phyloP scores from a whole-genome alignment of 2,888 invertebrate genomes.

The Orthosia gothica region DNA sequence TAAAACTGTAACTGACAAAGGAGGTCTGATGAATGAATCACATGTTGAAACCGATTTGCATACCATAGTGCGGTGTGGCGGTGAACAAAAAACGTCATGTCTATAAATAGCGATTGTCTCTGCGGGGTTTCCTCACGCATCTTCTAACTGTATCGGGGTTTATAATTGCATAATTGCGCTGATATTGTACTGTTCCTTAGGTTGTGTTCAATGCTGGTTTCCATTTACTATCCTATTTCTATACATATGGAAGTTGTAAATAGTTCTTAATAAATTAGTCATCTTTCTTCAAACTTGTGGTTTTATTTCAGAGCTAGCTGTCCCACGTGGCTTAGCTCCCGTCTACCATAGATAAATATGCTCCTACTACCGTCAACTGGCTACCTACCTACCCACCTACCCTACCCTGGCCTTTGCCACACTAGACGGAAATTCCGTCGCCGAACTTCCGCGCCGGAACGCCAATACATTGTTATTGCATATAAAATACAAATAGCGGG shows the following conservation, averaged over 20 bases:
- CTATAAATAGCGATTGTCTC: constrained; percentile 40
- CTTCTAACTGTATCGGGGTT: constrained; percentile 29
- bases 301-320: constrained; percentile 49
- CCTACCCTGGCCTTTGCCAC: too few species aligned
- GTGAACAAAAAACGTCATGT: constrained; percentile 12
- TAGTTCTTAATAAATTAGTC: constrained; percentile 79
- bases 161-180: constrained; percentile 54
- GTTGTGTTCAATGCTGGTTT: constrained; percentile 64
- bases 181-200: constrained; percentile 61
- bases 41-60: constrained; percentile 27
- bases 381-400: too few species aligned
- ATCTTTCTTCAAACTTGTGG: constrained; percentile 63
- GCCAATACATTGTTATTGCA: too few species aligned
- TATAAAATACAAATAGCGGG: too few species aligned
- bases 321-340: too few species aligned
- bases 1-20: constrained; percentile 5
- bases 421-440: too few species aligned
- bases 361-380: too few species aligned
- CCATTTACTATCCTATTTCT: constrained; percentile 48
- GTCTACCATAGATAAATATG: too few species aligned
- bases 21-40: constrained; percentile 32
- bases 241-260: constrained; percentile 80
- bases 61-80: neutral
- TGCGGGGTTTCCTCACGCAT: constrained; percentile 47
- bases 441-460: too few species aligned